Percentiles rank a stretch among this genome's conserved stretches.
phyloP scores from a whole-genome alignment of 2,888 invertebrate species.

The Netelia fuscicornis region DNA sequence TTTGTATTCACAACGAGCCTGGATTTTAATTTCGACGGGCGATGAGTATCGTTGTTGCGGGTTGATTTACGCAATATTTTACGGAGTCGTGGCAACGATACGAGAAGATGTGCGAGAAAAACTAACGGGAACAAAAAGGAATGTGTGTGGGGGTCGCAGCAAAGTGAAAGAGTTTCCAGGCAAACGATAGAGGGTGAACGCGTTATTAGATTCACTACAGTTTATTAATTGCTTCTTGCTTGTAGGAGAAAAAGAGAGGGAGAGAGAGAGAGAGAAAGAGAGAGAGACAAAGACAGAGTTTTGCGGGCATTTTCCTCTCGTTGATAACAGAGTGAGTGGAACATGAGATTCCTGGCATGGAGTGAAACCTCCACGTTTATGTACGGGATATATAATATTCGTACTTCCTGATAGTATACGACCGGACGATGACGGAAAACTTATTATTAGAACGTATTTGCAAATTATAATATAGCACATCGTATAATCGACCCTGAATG shows the following conservation, averaged over 20 bases:
- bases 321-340: constrained; percentile 8
- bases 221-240: constrained; percentile 54
- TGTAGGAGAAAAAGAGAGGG: not conserved
- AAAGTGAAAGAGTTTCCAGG: not conserved
- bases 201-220: constrained; percentile 60
- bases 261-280: not conserved
- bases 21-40: constrained; percentile 55
- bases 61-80: constrained; percentile 54
- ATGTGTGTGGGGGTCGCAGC: not conserved
- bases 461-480: constrained; percentile 34
- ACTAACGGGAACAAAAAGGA: not conserved
- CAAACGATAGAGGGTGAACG: constrained; percentile 16
- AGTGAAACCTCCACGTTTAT: constrained; percentile 1
- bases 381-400: not conserved
- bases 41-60: constrained; percentile 58
- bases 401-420: not conserved
- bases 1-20: constrained; percentile 30
- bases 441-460: constrained; percentile 44
- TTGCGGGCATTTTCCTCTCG: not conserved
- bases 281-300: not conserved
- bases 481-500: not conserved
- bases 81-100: constrained; percentile 12
- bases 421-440: constrained; percentile 8
- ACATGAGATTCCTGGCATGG: constrained; percentile 7
- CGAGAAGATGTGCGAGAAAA: not conserved